Conservation (phyloP, 2,113 vertebrate genomes). For the Eurypyga helias region DNA sequence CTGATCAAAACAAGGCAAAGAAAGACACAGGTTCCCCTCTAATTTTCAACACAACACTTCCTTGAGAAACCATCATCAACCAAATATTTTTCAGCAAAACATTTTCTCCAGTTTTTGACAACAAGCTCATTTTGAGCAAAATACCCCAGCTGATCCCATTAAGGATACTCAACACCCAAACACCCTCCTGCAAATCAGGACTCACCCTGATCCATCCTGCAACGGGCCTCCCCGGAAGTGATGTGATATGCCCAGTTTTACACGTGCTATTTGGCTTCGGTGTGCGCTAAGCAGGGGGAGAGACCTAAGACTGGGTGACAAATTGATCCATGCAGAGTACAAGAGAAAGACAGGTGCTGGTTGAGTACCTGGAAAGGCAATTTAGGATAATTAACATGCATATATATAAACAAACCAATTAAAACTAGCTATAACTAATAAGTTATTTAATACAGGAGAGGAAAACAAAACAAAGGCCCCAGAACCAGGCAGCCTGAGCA, state of each 20-base stretch:
- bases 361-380: neutral
- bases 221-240: rapidly evolving
- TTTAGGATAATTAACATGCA: neutral
- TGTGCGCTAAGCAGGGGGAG: neutral
- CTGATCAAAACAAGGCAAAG: neutral
- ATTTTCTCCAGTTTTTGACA: neutral
- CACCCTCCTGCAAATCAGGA: neutral
- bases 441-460: neutral
- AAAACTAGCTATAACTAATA: neutral
- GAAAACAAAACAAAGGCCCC: neutral
- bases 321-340: neutral
- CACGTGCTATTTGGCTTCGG: neutral
- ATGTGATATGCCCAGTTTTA: neutral
- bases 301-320: neutral
- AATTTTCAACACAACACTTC: neutral
- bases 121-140: neutral
- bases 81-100: neutral
- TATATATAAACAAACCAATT: neutral
- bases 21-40: neutral
- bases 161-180: neutral
- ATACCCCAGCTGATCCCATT: neutral
- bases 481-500: neutral
- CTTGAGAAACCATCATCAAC: neutral
- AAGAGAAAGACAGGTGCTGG: neutral
- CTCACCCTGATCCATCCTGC: neutral